Evolutionary conservation across 2,888 invertebrate species (phyloP).

Genomic region (Amphipoea oculea): DNA sequence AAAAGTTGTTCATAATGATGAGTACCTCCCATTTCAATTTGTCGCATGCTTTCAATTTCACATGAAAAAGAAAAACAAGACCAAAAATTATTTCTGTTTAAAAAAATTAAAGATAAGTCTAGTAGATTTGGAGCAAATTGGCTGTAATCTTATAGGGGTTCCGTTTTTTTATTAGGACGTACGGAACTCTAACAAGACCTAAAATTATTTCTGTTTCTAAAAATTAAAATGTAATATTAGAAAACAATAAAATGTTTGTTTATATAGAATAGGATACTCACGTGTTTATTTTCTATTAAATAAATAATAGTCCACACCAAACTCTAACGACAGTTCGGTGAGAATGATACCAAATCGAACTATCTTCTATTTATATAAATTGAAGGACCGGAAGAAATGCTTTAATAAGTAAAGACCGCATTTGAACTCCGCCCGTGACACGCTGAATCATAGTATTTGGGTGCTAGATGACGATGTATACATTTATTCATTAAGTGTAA

Average conservation of each 20-base stretch:
- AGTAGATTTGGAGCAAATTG: too few species aligned
- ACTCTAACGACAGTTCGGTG: background rate
- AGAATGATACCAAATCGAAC: conserved; percentile 17
- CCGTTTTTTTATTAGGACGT: too few species aligned
- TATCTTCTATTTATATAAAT: conserved; percentile 42
- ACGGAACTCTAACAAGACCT: background rate
- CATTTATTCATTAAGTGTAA: background rate
- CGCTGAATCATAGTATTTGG: conserved; percentile 16
- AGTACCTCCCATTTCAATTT: too few species aligned
- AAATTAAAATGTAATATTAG: background rate
- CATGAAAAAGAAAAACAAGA: too few species aligned
- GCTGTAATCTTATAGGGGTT: too few species aligned
- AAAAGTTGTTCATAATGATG: too few species aligned
- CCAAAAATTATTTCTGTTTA: too few species aligned
- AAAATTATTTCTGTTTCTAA: background rate
- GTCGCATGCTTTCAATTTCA: too few species aligned
- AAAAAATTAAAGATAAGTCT: too few species aligned
- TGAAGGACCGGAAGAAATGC: background rate
- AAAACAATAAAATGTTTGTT: background rate
- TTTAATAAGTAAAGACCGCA: conserved; percentile 30
- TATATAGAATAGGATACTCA: conserved; percentile 4
- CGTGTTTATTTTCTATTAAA: conserved; percentile 12
- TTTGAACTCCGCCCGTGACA: conserved; percentile 34
- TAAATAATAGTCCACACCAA: conserved; percentile 9
- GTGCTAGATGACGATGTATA: background rate